Conservation (phyloP, 2,113 vertebrate species). For the Gambusia holbrooki region DNA sequence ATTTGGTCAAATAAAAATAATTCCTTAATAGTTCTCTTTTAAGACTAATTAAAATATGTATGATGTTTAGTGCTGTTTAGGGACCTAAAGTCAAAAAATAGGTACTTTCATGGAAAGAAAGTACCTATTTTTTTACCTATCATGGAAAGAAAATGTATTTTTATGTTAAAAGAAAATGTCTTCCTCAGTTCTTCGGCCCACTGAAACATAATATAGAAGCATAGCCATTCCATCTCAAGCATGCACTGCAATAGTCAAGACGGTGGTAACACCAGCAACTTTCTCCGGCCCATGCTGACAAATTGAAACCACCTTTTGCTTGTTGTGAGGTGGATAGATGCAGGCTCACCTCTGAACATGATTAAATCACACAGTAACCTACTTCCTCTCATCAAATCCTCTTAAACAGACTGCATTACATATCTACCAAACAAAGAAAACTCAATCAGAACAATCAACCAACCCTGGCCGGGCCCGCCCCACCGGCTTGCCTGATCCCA, state of each 20-base stretch:
- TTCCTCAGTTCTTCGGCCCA: too few species aligned
- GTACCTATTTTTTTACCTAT: too few species aligned
- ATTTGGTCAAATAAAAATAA: too few species aligned
- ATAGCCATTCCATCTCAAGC: not conserved
- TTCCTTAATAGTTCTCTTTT: too few species aligned
- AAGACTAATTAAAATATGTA: too few species aligned
- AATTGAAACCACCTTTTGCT: constrained; percentile 37
- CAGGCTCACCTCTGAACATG: constrained; percentile 77
- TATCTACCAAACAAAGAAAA: constrained; percentile 83
- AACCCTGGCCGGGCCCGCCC: constrained; percentile 56
- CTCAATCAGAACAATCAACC: constrained; percentile 83
- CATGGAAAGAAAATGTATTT: too few species aligned
- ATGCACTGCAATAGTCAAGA: not conserved
- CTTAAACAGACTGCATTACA: constrained; percentile 84
- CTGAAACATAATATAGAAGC: too few species aligned
- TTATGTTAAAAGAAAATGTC: too few species aligned
- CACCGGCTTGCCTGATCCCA: constrained; percentile 80
- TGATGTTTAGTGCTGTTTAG: too few species aligned
- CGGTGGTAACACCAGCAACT: constrained; percentile 20
- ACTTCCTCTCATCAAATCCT: constrained; percentile 79
- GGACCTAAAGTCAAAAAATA: too few species aligned
- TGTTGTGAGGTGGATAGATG: constrained; percentile 63
- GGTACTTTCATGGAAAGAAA: too few species aligned
- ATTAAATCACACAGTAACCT: constrained; percentile 82
- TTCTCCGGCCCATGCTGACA: constrained; percentile 26